Conservation (phyloP, 2,797 vertebrate species). For the Periparus ater region DNA sequence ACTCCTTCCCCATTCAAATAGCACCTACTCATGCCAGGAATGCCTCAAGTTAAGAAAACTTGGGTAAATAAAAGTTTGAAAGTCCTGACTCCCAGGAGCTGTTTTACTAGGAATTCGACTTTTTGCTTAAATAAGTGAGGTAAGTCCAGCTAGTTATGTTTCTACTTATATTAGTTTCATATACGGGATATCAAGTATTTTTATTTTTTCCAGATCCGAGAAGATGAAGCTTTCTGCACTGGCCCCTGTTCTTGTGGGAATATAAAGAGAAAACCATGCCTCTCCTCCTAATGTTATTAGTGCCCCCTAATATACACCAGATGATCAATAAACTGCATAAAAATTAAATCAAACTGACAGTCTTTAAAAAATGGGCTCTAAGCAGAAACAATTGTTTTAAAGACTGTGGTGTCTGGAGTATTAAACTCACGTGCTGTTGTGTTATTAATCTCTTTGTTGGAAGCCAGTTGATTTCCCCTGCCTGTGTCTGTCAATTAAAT, state of each 20-base stretch:
- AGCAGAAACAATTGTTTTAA: constrained; percentile 73
- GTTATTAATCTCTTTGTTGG: constrained; percentile 76
- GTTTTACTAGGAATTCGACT: constrained; percentile 38
- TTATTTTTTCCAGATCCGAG: constrained; percentile 70
- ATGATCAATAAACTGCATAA: constrained; percentile 75
- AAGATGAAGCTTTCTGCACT: constrained; percentile 55
- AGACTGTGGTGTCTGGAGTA: constrained; percentile 69
- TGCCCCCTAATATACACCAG: constrained; percentile 73
- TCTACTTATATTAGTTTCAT: constrained; percentile 43
- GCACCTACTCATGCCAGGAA: constrained; percentile 1
- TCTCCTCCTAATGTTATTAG: constrained; percentile 68
- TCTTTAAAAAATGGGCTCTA: constrained; percentile 67
- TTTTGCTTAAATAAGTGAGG: constrained; percentile 43
- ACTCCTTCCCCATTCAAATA: not conserved
- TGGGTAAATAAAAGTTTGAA: not conserved
- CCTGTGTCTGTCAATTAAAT: constrained; percentile 63
- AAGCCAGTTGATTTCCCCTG: constrained; percentile 62
- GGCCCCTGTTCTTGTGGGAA: constrained; percentile 61
- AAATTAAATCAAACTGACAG: constrained; percentile 77
- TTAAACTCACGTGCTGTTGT: constrained; percentile 74
- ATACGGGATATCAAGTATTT: constrained; percentile 40
- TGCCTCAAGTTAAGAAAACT: constrained; percentile 8
- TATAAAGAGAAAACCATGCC: constrained; percentile 69
- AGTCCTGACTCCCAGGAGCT: constrained; percentile 9
- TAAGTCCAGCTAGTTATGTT: constrained; percentile 33